These are phyloP conservation scores for Pelobates cultripes DNA, from an alignment of 2,797 vertebrate species.

Conservation along the genomic window DNA sequence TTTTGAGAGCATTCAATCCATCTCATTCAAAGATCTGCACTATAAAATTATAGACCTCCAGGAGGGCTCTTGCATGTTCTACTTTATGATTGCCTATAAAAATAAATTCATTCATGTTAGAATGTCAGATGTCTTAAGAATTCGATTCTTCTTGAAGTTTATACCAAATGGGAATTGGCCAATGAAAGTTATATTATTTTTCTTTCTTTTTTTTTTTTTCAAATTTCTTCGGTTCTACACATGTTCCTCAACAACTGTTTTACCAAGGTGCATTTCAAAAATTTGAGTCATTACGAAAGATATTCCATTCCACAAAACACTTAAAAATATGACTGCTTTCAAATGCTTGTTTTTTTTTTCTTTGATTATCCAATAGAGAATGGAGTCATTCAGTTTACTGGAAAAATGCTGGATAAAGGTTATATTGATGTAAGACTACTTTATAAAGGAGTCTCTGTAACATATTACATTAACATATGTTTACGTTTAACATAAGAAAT, in stretches of 20 bases:
- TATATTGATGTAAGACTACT: slow-evolving; percentile 50
- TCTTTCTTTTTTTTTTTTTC: slow-evolving; percentile 8
- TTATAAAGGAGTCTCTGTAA: slow-evolving; percentile 52
- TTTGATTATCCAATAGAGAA: slow-evolving; percentile 52
- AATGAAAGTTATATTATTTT: slow-evolving; percentile 1
- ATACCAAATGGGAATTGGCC: slow-evolving; percentile 18
- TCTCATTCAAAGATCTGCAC: background rate
- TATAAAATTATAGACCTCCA: background rate
- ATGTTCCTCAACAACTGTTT: slow-evolving; percentile 40
- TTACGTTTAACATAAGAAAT: slow-evolving; percentile 40
- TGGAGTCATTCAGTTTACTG: slow-evolving; percentile 51
- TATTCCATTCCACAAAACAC: slow-evolving; percentile 37
- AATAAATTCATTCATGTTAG: slow-evolving; percentile 49
- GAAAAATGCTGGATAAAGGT: slow-evolving; percentile 46
- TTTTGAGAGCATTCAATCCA: background rate
- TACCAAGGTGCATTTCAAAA: slow-evolving; percentile 44
- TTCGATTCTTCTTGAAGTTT: slow-evolving; percentile 12
- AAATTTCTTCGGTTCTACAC: slow-evolving; percentile 31
- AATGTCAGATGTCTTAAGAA: slow-evolving; percentile 31
- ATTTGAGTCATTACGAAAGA: slow-evolving; percentile 36
- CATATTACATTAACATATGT: slow-evolving; percentile 45
- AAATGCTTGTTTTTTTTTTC: slow-evolving; percentile 27
- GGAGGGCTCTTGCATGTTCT: background rate
- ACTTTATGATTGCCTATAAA: background rate
- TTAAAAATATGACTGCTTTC: slow-evolving; percentile 26